Base-by-base conservation (phyloP, 1,140 invertebrate genomes). In the Aphis craccivora region DNA sequence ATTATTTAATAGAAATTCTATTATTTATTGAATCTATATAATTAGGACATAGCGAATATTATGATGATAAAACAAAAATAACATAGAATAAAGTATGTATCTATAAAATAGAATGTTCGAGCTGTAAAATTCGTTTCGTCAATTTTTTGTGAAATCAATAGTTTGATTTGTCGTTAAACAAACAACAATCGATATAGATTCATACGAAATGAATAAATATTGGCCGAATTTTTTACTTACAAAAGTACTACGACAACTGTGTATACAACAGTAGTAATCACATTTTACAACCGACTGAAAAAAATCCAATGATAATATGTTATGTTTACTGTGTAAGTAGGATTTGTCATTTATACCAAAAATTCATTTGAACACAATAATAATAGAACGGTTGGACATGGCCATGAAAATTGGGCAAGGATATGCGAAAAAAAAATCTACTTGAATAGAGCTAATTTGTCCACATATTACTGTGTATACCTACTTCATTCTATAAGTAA, bases 401-500 rank as follows among this genome's bases (percentile, higher is more conserved):
- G 60, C 60, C 60, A n/a, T 76, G 60, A 76, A 76, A 76, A 76
- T 76, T 76, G 60, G 60, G 60, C 60, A 76, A 76, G 60, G 30
- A 76, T 18, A 76, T 76, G 60, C 60, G 60, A 76, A 76, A 76
- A 76, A n/a, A 76, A 76, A 30, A 76, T 76, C 30, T 76, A 76
- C 60, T 76, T 76, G 60, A 76, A 76, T 76, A 76, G 60, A 76
- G n/a, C 60, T 76, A 76, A 76, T 76, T 76, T 76, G 60, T 76
- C 14, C n/a, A n/a, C n/a, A n/a, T 6, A 76, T 76, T 18, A n/a
- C 60, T n/a, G 30, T 5, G 60, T n/a, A 76, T n/a, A n/a, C 14
- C 60, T 76, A 76, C 60, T 76, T 76, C 60, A 76, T 76, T 76
- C 55, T n/a, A 18, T 40, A 76, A 51, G 60, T 76, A 76, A 76